Base-by-base conservation (phyloP, 1,140 invertebrate species). In the Gryllus bimaculatus region DNA sequence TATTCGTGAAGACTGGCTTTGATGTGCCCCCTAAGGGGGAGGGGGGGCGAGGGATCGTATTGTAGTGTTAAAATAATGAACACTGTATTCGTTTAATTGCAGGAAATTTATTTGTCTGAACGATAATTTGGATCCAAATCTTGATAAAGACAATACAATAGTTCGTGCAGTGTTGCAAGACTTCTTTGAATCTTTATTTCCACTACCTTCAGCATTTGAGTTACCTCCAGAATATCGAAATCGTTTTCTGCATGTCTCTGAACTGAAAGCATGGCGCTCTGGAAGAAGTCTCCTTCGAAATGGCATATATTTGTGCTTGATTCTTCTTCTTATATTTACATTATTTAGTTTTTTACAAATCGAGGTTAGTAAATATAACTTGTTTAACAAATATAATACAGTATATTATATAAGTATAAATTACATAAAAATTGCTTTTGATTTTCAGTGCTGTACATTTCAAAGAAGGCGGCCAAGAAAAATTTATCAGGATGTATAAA, bases 21-120 rank as follows among this genome's bases (percentile, higher is more conserved):
- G n/a, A n/a, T n/a, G n/a, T n/a, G n/a, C n/a, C n/a, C n/a, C 12
- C 66, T 13, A 73, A 12, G 66, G 66, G 66, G 66, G 66, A n/a
- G 66, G 66, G 5, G 73, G 73, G 73, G 73, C 15, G 73, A 20
- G 20, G 15, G 5, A 20, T 73, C 73, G 5, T 39, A 39, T 39
- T 39, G 26, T 2, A 39, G 26, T 39, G 26, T 76, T 80, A 54
- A 48, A 48, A 78, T 13, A 6, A 13, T 74, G 8, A 20, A 73
- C 18, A 74, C 8, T 74, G 39, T n/a, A n/a, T n/a, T n/a, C 39
- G 7, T 73, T 21, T 78, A 81, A 83, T 89, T 90, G 81, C 83
- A 93, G 93, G 82, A 95, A 95, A 86, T 95, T 95, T 83, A 90
- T 95, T 76, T 96, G 94, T 84, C 86, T 96, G n/a, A 96, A 96